These are phyloP conservation scores for Alcedo quadribrachys DNA, from an alignment of 2,797 vertebrate genomes.

Conservation along the genomic window DNA sequence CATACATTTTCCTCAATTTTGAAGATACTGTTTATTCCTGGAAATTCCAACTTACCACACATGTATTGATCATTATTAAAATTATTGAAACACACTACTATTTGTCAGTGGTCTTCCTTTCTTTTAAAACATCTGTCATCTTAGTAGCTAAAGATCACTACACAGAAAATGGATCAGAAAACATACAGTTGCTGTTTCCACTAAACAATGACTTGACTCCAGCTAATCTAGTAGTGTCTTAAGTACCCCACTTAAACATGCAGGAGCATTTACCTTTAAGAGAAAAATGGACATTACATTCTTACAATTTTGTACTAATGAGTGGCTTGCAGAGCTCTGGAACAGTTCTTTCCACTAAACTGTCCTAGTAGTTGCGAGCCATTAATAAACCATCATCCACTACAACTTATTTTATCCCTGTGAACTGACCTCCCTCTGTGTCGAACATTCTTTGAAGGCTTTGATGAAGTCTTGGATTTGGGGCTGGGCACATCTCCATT, in stretches of 20 bases:
- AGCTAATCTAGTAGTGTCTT: background rate
- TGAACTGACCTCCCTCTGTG: constrained; percentile 88
- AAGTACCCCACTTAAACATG: background rate
- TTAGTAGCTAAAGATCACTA: background rate
- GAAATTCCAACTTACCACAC: background rate
- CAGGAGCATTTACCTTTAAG: background rate
- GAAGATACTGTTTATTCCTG: background rate
- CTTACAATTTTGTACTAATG: background rate
- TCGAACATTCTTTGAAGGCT: constrained; percentile 82
- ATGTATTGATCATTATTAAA: background rate
- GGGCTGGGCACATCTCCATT: constrained; percentile 92
- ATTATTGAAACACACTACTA: background rate
- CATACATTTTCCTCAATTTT: background rate
- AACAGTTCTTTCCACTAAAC: background rate
- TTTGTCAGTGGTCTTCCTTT: background rate
- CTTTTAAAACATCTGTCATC: background rate
- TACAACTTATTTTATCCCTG: background rate
- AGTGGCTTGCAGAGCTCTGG: background rate
- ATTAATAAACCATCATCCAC: background rate
- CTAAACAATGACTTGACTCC: background rate
- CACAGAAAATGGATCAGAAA: background rate
- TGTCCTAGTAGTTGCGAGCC: background rate
- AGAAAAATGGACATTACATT: background rate
- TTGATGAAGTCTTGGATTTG: constrained; percentile 89
- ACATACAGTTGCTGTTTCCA: background rate